Conservation (phyloP, 2,797 vertebrate genomes). For the Enteromius viviparus region DNA sequence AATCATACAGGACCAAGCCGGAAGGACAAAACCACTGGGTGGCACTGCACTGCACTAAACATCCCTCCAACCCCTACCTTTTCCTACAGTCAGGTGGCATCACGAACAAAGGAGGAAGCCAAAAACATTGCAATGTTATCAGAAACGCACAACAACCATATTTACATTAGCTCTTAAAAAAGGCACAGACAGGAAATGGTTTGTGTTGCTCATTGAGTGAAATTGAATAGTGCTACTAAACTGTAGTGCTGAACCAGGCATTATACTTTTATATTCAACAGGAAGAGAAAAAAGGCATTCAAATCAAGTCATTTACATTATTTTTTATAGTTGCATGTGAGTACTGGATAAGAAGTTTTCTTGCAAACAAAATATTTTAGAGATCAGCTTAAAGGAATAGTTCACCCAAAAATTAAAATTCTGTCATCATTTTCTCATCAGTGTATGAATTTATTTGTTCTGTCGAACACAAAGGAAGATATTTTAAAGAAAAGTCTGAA, state of each 20-base stretch:
- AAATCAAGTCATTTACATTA: neutral
- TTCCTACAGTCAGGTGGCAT: conserved; percentile 76
- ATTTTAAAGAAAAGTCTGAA: too few species aligned
- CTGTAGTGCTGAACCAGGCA: neutral
- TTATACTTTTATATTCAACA: neutral
- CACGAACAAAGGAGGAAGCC: conserved; percentile 72
- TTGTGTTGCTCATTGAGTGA: neutral
- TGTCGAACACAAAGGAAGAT: too few species aligned
- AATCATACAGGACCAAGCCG: conserved; percentile 46
- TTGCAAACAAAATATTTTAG: neutral
- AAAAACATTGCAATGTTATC: conserved; percentile 73
- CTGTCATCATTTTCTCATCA: too few species aligned
- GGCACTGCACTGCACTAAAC: conserved; percentile 27
- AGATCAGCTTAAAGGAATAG: neutral
- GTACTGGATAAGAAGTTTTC: neutral
- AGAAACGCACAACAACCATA: neutral
- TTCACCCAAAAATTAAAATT: too few species aligned
- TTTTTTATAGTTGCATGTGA: neutral
- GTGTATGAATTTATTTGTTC: too few species aligned
- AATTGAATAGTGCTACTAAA: neutral
- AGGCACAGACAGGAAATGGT: neutral
- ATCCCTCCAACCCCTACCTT: conserved; percentile 69
- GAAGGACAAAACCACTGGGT: conserved; percentile 69
- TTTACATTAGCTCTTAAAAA: neutral
- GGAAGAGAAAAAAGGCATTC: neutral